Percentiles rank a stretch among this genome's conserved stretches.
Conservation (phyloP, 2,888 invertebrate species). For the Tipula unca region DNA sequence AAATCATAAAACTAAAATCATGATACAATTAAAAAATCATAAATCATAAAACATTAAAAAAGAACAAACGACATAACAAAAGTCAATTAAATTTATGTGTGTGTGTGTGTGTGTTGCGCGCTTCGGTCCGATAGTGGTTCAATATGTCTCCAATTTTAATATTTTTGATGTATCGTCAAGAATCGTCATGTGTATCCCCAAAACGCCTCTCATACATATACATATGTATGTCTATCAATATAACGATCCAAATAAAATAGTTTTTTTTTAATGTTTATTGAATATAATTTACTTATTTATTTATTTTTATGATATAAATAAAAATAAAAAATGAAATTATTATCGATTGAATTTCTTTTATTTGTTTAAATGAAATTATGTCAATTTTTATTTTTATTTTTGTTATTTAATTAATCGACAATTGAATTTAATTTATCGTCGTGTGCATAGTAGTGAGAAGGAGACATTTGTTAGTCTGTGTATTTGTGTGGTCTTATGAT, state of each 20-base stretch:
- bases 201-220: background rate
- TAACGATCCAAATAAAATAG: background rate
- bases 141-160: background rate
- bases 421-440: background rate
- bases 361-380: slow-evolving; percentile 4
- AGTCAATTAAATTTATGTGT: background rate
- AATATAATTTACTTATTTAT: background rate
- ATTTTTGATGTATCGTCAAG: background rate
- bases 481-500: no score
- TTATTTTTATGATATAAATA: slow-evolving; percentile 8
- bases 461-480: no score
- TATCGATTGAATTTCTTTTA: background rate
- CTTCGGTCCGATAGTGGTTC: background rate
- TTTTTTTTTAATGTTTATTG: background rate
- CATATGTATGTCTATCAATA: background rate
- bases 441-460: no score
- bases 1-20: background rate
- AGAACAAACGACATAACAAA: background rate
- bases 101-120: background rate
- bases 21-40: slow-evolving; percentile 14
- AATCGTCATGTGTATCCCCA: background rate
- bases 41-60: slow-evolving; percentile 3
- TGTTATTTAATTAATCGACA: background rate
- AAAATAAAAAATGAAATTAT: background rate
- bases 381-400: background rate